Evolutionary conservation across 2,888 invertebrate genomes (phyloP).

Genomic region (Meganola albula): DNA sequence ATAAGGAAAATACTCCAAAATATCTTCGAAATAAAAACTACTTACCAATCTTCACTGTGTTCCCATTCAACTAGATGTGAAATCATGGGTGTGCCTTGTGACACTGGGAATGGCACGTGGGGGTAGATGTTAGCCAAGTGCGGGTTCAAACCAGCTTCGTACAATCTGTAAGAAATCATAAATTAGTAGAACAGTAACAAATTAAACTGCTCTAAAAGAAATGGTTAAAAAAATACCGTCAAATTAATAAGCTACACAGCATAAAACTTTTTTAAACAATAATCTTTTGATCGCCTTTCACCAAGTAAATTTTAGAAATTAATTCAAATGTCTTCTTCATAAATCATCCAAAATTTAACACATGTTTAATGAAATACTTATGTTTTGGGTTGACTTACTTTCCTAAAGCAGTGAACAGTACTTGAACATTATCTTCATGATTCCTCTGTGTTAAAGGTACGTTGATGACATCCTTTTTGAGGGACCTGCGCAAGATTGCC

Average conservation of each 20-base stretch:
- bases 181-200: too few species aligned
- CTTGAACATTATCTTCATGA: conserved; percentile 80
- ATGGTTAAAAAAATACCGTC: too few species aligned
- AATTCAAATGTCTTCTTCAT: too few species aligned
- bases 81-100: conserved; percentile 90
- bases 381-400: too few species aligned
- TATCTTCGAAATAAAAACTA: conserved; percentile 4
- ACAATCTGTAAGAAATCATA: conserved; percentile 81
- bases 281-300: too few species aligned
- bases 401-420: conserved; percentile 80
- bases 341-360: too few species aligned
- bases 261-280: too few species aligned
- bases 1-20: too few species aligned
- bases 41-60: conserved; percentile 85
- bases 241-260: too few species aligned
- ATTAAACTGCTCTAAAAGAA: too few species aligned
- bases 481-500: conserved; percentile 88
- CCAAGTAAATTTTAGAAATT: too few species aligned
- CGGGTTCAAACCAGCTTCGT: conserved; percentile 85
- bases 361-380: too few species aligned
- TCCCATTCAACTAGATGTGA: conserved; percentile 93
- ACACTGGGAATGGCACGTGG: conserved; percentile 86
- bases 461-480: conserved; percentile 83
- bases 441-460: conserved; percentile 86
- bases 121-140: conserved; percentile 88